Percentiles rank a stretch among this genome's conserved stretches.
These are phyloP conservation scores for Lindbergichthys nudifrons DNA, from an alignment of 2,797 vertebrate genomes.

Conservation along the genomic window DNA sequence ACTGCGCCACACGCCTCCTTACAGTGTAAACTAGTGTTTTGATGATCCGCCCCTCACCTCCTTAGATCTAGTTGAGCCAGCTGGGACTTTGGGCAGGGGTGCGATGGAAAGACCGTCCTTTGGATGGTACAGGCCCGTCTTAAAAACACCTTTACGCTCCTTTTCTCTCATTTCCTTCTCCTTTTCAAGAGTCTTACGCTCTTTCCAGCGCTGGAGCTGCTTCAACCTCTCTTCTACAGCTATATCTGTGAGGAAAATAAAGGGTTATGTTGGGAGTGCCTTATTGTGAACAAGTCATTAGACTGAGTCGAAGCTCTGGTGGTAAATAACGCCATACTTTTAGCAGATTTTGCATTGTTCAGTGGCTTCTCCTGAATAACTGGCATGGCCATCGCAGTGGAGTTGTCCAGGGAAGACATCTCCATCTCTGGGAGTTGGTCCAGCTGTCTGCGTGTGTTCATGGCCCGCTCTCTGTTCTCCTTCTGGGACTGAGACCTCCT, in stretches of 20 bases:
- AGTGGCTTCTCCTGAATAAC: slow-evolving; percentile 44
- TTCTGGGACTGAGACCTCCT: slow-evolving; percentile 90
- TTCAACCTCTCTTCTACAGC: slow-evolving; percentile 80
- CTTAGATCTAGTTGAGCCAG: slow-evolving; percentile 72
- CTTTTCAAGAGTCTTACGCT: slow-evolving; percentile 90
- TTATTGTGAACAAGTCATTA: neutral
- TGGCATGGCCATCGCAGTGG: slow-evolving; percentile 38
- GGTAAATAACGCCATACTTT: slow-evolving; percentile 53
- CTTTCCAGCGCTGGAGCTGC: slow-evolving; percentile 92
- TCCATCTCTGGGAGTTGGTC: slow-evolving; percentile 81
- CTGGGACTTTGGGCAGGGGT: slow-evolving; percentile 66
- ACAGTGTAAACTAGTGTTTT: neutral
- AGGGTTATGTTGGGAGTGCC: neutral
- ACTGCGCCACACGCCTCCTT: too few species aligned
- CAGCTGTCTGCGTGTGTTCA: slow-evolving; percentile 87
- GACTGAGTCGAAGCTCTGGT: neutral
- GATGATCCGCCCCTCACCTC: slow-evolving; percentile 61
- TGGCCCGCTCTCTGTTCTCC: slow-evolving; percentile 88
- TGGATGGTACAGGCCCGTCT: slow-evolving; percentile 89
- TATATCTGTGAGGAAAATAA: slow-evolving; percentile 58
- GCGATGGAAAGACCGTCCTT: slow-evolving; percentile 67
- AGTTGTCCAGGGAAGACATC: slow-evolving; percentile 65
- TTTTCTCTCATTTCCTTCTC: slow-evolving; percentile 89
- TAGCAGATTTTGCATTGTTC: slow-evolving; percentile 47
- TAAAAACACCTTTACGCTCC: slow-evolving; percentile 89